A percentile compares a stretch with the other conserved stretches of the same genome.
Evolutionary conservation across 1,140 invertebrate genomes (phyloP).

Genomic region (Ridgeia piscesae): DNA sequence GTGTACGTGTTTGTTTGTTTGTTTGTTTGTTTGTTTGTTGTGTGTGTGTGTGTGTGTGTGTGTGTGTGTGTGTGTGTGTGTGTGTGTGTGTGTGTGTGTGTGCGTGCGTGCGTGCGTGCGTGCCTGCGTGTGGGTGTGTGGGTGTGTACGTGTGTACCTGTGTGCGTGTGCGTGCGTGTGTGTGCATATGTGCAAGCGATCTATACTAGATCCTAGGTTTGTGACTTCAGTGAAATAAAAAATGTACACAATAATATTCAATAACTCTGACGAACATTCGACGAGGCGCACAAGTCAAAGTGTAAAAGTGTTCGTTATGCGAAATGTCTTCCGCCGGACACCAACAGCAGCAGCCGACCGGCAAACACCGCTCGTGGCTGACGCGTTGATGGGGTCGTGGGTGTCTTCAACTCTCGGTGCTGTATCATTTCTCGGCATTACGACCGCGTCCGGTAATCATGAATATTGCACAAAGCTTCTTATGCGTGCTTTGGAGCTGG

Average conservation of each 20-base stretch:
- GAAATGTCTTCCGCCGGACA: not conserved
- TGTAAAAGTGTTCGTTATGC: not conserved
- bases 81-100: not conserved
- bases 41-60: not conserved
- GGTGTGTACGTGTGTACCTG: constrained; percentile 23
- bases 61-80: not conserved
- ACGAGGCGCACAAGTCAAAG: not conserved
- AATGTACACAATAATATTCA: not conserved
- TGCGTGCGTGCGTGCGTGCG: not conserved
- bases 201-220: not conserved
- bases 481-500: not conserved
- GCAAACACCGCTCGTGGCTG: not conserved
- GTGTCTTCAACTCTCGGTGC: not conserved
- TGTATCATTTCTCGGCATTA: not conserved
- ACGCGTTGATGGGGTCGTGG: not conserved
- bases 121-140: not conserved
- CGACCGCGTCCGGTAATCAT: not conserved
- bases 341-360: not conserved
- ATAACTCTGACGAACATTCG: not conserved
- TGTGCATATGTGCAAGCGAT: too few species aligned
- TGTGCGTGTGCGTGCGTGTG: not conserved
- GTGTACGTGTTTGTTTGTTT: too few species aligned
- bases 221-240: not conserved
- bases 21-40: too few species aligned
- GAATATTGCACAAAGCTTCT: not conserved